Evolutionary conservation across 2,888 invertebrate species (phyloP), one percentile per base, ranked within the genome.

Genomic region (Dynastes grantii): DNA sequence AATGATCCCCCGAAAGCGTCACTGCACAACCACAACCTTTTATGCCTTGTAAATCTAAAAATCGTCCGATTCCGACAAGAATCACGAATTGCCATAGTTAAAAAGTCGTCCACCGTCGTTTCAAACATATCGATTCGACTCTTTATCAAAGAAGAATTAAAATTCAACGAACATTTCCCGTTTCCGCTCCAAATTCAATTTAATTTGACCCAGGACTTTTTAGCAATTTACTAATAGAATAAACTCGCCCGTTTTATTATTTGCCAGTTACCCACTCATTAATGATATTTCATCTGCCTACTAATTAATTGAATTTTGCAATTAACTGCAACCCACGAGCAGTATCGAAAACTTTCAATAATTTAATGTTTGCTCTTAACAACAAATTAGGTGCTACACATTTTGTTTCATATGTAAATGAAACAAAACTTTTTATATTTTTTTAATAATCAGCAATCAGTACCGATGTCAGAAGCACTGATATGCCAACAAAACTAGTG

Each of bases 71-170:
- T 9, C 61, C 73, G 11, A 8, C 73, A 55, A 58, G 37, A 73
- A 40, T 73, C 22, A 37, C 73, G 58, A 73, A 73, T 73, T 73
- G 73, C 40, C 61, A 40, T 40, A 73, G 58, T 73, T 73, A 73
- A 55, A 73, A 73, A 73, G 61, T 58, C 73, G 73, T 58, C 73
- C 58, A 40, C 32, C 58, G 58, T 58, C 51, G 51, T 73, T 73
- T 58, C 37, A 73, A 73, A 16, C 73, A 73, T 73, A 73, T 73
- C 73, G 73, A 73, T 73, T 58, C 61, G 73, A 22, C 58, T 58
- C 58, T 71, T 58, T 58, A 58, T 73, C 73, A 73, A 73, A 73
- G 73, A 40, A 40, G 58, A 58, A 73, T 73, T 73, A 73, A 58
- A 73, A 73, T 73, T 73, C 73, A 58, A 37, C 73, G 73, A 61